Conservation (phyloP, 2,113 vertebrate genomes). For the Corythoichthys haematopterus region DNA sequence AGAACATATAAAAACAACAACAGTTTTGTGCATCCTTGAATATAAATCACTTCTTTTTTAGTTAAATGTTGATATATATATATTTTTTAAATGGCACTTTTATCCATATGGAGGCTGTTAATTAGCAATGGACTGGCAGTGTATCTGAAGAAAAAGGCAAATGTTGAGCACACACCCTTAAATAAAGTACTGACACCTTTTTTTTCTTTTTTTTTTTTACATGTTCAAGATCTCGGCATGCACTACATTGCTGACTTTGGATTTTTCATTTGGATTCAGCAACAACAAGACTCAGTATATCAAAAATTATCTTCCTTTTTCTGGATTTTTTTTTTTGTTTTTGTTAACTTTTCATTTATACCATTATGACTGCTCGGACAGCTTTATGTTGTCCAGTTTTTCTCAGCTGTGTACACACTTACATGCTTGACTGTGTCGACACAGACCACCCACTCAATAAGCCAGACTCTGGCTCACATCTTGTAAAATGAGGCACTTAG, state of each 20-base stretch:
- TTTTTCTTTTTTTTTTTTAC: conserved; percentile 39
- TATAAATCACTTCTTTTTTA: not conserved
- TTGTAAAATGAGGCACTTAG: conserved; percentile 85
- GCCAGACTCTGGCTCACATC: conserved; percentile 49
- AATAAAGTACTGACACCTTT: conserved; percentile 52
- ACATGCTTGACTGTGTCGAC: conserved; percentile 8
- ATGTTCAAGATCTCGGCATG: conserved; percentile 58
- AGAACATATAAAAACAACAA: not conserved
- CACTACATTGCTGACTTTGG: conserved; percentile 54
- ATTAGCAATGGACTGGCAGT: conserved; percentile 48
- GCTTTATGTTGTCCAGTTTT: conserved; percentile 30
- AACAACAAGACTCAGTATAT: conserved; percentile 42
- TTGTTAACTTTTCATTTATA: not conserved
- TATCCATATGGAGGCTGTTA: conserved; percentile 28
- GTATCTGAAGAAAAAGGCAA: conserved; percentile 64
- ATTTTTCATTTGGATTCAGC: conserved; percentile 43
- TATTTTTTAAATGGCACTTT: conserved; percentile 56
- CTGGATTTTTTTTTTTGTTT: conserved; percentile 45
- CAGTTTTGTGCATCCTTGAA: not conserved
- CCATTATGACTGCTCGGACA: conserved; percentile 21
- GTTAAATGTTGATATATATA: not conserved
- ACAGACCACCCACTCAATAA: conserved; percentile 21
- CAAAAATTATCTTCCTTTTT: conserved; percentile 22
- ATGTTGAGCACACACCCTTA: conserved; percentile 47
- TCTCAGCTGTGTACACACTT: conserved; percentile 14